Conservation (phyloP, 2,113 vertebrate species). For the Phodopus roborovskii region DNA sequence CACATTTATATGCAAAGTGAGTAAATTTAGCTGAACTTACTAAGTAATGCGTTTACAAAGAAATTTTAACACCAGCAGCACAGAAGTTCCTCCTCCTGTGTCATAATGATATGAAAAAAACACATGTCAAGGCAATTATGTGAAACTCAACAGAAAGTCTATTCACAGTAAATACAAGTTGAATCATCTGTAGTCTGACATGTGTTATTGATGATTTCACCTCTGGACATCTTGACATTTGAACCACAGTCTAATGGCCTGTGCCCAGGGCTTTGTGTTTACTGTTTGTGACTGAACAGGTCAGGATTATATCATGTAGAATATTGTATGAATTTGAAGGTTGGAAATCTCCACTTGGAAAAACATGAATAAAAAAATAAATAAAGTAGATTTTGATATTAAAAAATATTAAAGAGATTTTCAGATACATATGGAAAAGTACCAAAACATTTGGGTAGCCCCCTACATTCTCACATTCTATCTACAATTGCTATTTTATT, state of each 20-base stretch:
- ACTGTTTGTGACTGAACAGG: neutral
- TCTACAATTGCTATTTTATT: neutral
- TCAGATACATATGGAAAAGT: neutral
- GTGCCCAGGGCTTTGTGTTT: neutral
- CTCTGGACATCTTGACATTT: neutral
- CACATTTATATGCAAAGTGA: slow-evolving; percentile 19
- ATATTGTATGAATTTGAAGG: neutral
- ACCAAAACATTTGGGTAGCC: neutral
- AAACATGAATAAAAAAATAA: neutral
- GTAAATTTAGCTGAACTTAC: slow-evolving; percentile 9
- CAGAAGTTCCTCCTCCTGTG: no score
- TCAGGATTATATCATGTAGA: neutral
- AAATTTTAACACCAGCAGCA: neutral
- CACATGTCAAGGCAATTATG: neutral
- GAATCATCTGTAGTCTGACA: neutral
- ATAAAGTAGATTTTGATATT: neutral
- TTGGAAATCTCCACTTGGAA: neutral
- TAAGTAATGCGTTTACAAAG: neutral
- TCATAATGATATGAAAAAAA: neutral
- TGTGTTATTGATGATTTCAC: neutral
- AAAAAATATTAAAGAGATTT: neutral
- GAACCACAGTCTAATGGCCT: neutral
- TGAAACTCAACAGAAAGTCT: neutral
- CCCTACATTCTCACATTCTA: neutral
- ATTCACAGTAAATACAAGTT: neutral